Base-by-base conservation (phyloP, 2,888 invertebrate genomes). In the Drosophila hamatofila region DNA sequence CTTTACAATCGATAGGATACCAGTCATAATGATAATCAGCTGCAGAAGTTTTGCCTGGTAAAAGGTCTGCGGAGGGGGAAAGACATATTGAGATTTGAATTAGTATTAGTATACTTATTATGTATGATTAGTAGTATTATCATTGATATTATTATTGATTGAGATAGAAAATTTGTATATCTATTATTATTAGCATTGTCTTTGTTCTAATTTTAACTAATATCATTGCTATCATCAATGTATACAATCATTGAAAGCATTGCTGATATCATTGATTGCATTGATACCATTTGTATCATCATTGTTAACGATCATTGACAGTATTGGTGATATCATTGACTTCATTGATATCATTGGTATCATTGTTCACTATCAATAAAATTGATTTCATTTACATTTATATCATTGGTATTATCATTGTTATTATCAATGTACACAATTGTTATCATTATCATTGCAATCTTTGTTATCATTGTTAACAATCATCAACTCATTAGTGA, bases 11-110 rank as follows among this genome's bases (percentile, higher is more conserved):
- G 60, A 58, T 16, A 74, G 27, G 6, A 90, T 75, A 0, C 91
- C 90, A 6, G 82, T 66, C 39, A 78, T 4, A n/a, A 91, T 72
- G 5, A 90, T 87, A 18, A 68, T 46, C 12, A 90, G 52, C 42
- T 90, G 89, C 59, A 90, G 35, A 3, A 80, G n/a, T 23, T 90
- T 90, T 2, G 89, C 89, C 49, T 89, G 90, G 25, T 81, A 88
- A 44, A 85, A 90, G 2, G 89, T 90, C 91, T 90, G 42, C 1
- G 2, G 1, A 25, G 2, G 4, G 18, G 14, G 14, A 14, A 23
- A 14, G 3, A 35, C 18, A 2, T 3, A 48, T 11, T n/a, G 8
- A 14, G 3, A 1, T 42, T 16, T 18, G 21, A 16, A n/a, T 27
- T 46, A 16, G 8, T 11, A 27, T 27, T 27, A 9, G 8, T 5